Evolutionary conservation across 2,888 invertebrate species (phyloP), one percentile per base, ranked within the genome.

Genomic region (Leptogaster cylindrica): DNA sequence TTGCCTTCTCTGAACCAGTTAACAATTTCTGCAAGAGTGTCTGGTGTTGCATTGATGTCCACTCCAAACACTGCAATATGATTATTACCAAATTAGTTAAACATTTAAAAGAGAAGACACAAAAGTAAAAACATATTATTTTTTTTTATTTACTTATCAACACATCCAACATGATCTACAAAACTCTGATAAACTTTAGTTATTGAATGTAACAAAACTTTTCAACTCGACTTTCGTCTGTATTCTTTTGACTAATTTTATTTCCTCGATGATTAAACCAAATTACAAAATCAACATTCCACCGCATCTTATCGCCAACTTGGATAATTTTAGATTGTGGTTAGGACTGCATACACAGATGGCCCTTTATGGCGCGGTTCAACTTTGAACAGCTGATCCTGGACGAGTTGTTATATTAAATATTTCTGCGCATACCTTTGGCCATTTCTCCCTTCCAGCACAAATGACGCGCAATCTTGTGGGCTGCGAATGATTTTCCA

Each of bases 401-500:
- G n/a, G n/a, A n/a, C n/a, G n/a, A n/a, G n/a, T 14, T 39, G 5
- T 7, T 8, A 18, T 18, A 12, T 33, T 10, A 14, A 44, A 7
- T 36, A 6, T 25, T 36, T 20, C 36, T 46, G 66, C 16, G 69
- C 76, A 77, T 82, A 91, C 92, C 90, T 88, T 89, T 89, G 23
- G 93, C 90, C 73, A 87, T 86, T 76, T 93, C 91, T 25, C 94
- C 94, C 75, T 91, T 93, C 92, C 94, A 96, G 81, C 93, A 93
- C 67, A 96, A 87, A 77, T 95, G 93, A 68, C 95, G 85, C 61
- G 91, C 86, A 41, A 96, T 86, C 75, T 93, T 91, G 77, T 91
- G 92, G 1, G 95, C 92, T 68, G 96, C 87, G 78, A 93, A 91
- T 63, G 94, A 95, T 83, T 97, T 97, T 70, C 96, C 96, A 25